Base-by-base conservation (phyloP, 1,140 invertebrate species). In the Callitettix versicolor region DNA sequence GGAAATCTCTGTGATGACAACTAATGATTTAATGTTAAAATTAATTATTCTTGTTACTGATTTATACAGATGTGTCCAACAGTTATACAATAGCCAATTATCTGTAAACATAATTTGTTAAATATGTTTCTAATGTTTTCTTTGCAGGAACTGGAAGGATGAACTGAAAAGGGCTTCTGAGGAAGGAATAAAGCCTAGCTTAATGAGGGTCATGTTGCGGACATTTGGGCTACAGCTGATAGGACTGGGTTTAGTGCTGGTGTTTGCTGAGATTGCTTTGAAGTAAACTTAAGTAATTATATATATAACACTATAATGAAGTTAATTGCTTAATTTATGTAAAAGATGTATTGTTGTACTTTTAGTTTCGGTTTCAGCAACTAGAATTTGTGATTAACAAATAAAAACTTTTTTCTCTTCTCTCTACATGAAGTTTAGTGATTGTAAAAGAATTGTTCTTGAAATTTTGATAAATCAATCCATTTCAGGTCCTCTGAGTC, bases 181-280 rank as follows among this genome's bases (percentile, higher is more conserved):
- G 61, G 7, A 67, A 57, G 57, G 68, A 11, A 60, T 53, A 42
- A 43, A 70, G 44, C 78, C 79, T 2, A 80, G 75, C 58, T 63
- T 82, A 18, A 33, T 74, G 6, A 69, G 70, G 57, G 74, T 75
- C 24, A 64, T 81, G 17, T 59, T 71, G 6, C 72, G 65, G 60
- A 72, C 72, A 20, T 82, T 80, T 61, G 78, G 79, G 4, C 47
- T 58, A 4, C 62, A 68, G 24, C 68, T 78, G 38, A 55, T 78
- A 24, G 54, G 75, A 1, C 71, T 75, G 46, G 79, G 79, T 7
- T 14, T 78, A 18, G 34, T 72, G 2, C 65, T 76, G 42, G 71
- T 73, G 1, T 33, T 78, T n/a, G 64, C 72, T 50, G 78, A 80
- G 64, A 69, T 77, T 26, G 34, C 67, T 36, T 64, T 78, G 43